These are phyloP conservation scores for Nematopogon swammerdamellus DNA, from an alignment of 2,888 invertebrate species.

Conservation along the genomic window DNA sequence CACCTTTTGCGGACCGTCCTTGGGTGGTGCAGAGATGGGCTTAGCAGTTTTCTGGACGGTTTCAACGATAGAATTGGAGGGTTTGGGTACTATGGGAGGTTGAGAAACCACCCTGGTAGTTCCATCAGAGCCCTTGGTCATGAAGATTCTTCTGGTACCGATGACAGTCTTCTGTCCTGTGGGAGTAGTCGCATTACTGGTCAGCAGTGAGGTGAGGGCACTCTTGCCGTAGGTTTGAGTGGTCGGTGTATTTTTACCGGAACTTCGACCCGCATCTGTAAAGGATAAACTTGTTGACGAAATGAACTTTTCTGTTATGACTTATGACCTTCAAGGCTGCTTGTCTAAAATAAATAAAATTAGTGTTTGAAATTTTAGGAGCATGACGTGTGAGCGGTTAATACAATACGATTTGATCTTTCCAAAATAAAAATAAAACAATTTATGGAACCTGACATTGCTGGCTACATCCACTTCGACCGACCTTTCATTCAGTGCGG, in stretches of 20 bases:
- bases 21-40: constrained; percentile 30
- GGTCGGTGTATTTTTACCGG: constrained; percentile 33
- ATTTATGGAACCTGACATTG: no score
- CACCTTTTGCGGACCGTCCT: constrained; percentile 68
- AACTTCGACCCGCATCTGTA: not conserved
- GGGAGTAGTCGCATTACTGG: constrained; percentile 42
- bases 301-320: no score
- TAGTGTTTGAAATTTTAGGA: no score
- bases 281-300: not conserved
- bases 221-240: constrained; percentile 60
- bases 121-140: constrained; percentile 72
- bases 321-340: no score
- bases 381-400: no score
- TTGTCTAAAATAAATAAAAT: no score
- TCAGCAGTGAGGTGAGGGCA: constrained; percentile 64
- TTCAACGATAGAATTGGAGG: constrained; percentile 33
- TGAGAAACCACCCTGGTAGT: constrained; percentile 63
- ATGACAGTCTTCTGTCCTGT: constrained; percentile 64
- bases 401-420: no score
- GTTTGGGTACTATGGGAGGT: constrained; percentile 54
- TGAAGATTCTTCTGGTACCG: constrained; percentile 65
- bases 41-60: constrained; percentile 39
- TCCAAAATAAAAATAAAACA: no score
- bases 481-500: no score
- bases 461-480: no score